These are phyloP conservation scores for Channa striata DNA, from an alignment of 2,797 vertebrate species.

Conservation along the genomic window DNA sequence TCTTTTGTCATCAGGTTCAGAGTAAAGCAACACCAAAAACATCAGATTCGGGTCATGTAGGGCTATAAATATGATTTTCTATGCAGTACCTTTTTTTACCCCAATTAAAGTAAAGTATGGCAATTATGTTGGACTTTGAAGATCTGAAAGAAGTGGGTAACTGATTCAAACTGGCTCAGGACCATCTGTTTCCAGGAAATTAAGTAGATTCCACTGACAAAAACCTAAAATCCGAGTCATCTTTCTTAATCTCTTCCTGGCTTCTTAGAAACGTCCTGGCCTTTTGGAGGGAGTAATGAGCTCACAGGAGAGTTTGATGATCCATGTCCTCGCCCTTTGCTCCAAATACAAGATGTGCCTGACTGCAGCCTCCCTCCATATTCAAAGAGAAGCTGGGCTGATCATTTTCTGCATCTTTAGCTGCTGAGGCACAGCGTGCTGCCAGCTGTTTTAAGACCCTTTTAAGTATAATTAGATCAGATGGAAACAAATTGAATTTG, in stretches of 20 bases:
- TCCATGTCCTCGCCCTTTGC: conserved; percentile 78
- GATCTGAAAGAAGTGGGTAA: conserved; percentile 56
- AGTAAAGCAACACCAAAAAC: conserved; percentile 32
- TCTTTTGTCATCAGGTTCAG: background rate
- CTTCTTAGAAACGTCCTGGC: conserved; percentile 72
- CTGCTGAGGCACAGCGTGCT: conserved; percentile 15
- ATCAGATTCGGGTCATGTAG: conserved; percentile 3
- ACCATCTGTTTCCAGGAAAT: conserved; percentile 47
- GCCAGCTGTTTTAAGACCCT: conserved; percentile 9
- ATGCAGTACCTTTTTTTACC: conserved; percentile 24
- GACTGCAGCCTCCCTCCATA: conserved; percentile 55
- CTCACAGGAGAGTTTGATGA: conserved; percentile 83
- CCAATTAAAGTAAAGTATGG: background rate
- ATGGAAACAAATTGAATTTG: background rate
- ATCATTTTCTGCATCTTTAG: conserved; percentile 52
- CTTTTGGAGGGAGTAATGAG: conserved; percentile 85
- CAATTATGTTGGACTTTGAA: conserved; percentile 38
- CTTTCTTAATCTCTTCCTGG: conserved; percentile 74
- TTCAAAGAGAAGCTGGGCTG: conserved; percentile 42
- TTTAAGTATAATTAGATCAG: conserved; percentile 4
- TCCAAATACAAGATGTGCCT: conserved; percentile 72
- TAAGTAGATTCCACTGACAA: conserved; percentile 66
- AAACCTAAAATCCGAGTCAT: conserved; percentile 71
- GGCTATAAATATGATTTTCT: conserved; percentile 34
- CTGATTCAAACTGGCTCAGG: conserved; percentile 34